Conservation (phyloP, 1,140 invertebrate genomes). For the Leptestheria dahalacensis region DNA sequence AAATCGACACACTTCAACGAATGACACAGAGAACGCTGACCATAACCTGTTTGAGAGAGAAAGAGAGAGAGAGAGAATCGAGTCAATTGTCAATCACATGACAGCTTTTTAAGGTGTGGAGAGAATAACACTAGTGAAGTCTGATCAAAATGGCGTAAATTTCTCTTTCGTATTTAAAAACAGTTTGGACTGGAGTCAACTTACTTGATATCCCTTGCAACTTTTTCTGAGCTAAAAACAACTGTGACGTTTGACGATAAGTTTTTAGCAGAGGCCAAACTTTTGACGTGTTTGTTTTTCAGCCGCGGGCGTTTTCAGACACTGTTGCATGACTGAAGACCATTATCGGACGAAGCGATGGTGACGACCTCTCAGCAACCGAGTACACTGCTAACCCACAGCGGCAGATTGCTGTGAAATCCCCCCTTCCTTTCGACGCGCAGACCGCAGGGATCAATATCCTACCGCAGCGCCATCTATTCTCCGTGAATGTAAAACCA, state of each 20-base stretch:
- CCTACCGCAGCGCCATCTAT: no score
- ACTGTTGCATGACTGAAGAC: background rate
- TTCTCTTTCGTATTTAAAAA: no score
- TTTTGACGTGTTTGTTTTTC: background rate
- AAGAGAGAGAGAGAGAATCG: background rate
- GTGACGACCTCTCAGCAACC: background rate
- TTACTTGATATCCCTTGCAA: no score
- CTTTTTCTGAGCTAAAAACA: no score
- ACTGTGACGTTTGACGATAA: background rate
- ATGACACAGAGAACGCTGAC: background rate
- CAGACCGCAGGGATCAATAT: background rate
- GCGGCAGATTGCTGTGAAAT: background rate
- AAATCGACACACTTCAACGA: background rate
- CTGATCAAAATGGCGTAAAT: no score
- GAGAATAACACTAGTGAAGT: background rate
- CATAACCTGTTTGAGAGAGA: background rate
- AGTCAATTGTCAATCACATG: background rate
- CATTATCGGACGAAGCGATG: background rate
- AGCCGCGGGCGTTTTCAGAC: background rate
- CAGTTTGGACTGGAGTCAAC: no score
- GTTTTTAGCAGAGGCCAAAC: background rate
- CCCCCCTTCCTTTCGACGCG: background rate
- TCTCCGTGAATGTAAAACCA: no score
- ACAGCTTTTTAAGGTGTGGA: background rate
- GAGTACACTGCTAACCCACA: background rate